These are phyloP conservation scores for Lagopus muta DNA, from an alignment of 2,113 vertebrate genomes.

Conservation along the genomic window DNA sequence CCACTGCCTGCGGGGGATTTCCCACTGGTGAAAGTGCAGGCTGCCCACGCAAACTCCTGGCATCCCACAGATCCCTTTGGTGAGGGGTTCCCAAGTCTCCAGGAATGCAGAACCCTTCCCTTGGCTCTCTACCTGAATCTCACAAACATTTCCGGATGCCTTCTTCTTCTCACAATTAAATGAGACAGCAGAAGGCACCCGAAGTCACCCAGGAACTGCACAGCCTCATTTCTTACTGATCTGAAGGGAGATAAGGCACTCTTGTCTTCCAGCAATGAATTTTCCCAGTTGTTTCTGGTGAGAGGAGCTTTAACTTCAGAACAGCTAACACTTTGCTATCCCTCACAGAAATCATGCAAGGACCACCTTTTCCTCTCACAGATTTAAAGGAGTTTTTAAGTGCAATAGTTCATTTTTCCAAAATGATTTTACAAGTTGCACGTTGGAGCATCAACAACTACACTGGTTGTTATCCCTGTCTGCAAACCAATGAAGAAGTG, in stretches of 20 bases:
- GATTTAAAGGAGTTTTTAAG: neutral
- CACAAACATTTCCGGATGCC: neutral
- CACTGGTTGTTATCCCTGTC: neutral
- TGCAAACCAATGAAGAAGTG: neutral
- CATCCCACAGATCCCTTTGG: neutral
- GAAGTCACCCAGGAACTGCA: neutral
- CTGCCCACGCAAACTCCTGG: neutral
- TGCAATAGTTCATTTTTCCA: neutral
- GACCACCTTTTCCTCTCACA: neutral
- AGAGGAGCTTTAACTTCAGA: neutral
- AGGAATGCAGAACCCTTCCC: neutral
- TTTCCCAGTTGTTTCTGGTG: neutral
- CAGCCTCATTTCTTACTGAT: neutral
- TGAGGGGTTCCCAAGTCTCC: neutral
- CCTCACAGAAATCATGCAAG: neutral
- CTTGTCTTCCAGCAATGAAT: neutral
- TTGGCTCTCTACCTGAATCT: neutral
- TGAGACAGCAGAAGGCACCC: neutral
- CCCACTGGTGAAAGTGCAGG: neutral
- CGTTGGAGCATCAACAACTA: neutral
- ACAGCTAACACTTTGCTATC: neutral
- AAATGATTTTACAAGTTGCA: neutral
- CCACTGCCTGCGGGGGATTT: neutral
- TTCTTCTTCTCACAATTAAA: neutral
- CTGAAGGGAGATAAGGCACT: neutral